Conservation (phyloP, 92 coral and sea anemone species). For the Zoanthus sociatus region DNA sequence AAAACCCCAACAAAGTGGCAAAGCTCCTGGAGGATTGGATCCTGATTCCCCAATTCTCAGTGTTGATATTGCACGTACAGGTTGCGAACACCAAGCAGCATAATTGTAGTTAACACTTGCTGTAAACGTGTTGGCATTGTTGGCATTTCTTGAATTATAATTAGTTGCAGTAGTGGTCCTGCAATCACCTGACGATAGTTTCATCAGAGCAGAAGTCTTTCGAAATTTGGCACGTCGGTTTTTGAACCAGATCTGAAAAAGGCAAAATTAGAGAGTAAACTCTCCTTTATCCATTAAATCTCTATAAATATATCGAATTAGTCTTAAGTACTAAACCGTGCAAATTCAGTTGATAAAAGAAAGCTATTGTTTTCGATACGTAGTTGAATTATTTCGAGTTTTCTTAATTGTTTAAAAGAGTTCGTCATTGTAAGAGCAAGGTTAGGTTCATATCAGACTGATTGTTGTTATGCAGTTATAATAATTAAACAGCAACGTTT, state of each 20-base stretch:
- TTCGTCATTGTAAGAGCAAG: too few species aligned
- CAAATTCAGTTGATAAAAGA: too few species aligned
- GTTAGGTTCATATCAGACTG: too few species aligned
- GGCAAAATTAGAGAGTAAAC: neutral
- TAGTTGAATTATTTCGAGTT: too few species aligned
- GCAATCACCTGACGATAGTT: neutral
- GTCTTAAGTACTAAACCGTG: too few species aligned
- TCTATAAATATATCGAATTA: neutral
- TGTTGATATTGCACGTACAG: neutral
- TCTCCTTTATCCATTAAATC: neutral
- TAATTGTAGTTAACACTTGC: neutral
- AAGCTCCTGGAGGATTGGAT: neutral
- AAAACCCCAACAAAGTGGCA: neutral
- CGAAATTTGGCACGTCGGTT: slow-evolving; percentile 46
- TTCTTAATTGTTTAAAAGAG: too few species aligned
- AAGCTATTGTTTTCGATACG: too few species aligned
- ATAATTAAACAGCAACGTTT: too few species aligned
- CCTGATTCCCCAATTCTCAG: neutral
- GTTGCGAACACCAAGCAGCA: slow-evolving; percentile 5
- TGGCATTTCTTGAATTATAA: neutral
- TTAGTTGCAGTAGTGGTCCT: neutral
- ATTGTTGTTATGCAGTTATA: too few species aligned
- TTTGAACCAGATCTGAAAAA: slow-evolving; percentile 36
- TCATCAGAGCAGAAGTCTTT: neutral
- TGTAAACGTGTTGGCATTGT: neutral